Conservation (phyloP, 2,113 vertebrate species). For the Toxostoma redivivum region DNA sequence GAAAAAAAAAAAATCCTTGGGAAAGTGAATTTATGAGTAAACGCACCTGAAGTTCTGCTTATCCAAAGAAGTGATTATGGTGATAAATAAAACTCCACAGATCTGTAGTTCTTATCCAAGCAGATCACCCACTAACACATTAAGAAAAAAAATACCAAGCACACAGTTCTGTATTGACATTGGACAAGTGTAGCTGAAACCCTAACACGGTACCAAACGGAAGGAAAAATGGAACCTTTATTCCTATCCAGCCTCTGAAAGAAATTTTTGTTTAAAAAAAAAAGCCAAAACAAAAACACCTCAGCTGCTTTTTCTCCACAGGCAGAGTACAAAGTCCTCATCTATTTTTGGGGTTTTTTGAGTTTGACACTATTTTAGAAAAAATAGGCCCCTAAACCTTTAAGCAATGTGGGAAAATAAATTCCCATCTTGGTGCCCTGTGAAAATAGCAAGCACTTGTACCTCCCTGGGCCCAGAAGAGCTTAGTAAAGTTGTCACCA, state of each 20-base stretch:
- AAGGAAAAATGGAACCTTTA: constrained; percentile 42
- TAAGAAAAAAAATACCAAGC: not conserved
- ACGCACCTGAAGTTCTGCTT: not conserved
- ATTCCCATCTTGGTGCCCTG: not conserved
- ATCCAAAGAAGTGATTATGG: not conserved
- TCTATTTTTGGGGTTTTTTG: not conserved
- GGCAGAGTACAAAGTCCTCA: not conserved
- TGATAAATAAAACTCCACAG: not conserved
- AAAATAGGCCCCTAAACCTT: not conserved
- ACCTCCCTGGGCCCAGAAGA: not conserved
- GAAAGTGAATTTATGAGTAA: not conserved
- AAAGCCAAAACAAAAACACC: not conserved
- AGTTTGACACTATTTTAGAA: not conserved
- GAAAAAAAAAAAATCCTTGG: not conserved
- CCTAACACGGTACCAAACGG: not conserved
- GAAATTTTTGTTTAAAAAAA: not conserved
- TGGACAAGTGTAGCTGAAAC: constrained; percentile 15
- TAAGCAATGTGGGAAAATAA: not conserved
- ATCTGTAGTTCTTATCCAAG: not conserved
- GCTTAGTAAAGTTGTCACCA: not conserved
- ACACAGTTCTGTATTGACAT: constrained; percentile 16
- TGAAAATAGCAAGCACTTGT: not conserved
- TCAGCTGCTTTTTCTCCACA: not conserved
- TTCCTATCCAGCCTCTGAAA: not conserved
- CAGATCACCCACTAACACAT: constrained; percentile 20